Conservation (phyloP, 2,113 vertebrate species). For the Hoplias malabaricus region DNA sequence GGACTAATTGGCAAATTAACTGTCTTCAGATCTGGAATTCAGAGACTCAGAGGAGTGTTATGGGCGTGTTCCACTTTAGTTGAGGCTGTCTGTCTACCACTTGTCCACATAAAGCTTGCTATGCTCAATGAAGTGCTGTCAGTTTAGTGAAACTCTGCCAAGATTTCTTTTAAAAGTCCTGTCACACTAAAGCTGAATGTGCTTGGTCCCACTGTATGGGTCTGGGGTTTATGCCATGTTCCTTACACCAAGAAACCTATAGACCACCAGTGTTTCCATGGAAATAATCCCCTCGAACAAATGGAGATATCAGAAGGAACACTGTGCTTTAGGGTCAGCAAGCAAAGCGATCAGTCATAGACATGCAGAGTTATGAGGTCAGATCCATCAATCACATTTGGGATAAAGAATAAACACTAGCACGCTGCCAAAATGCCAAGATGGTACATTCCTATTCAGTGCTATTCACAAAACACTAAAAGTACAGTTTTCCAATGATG, state of each 20-base stretch:
- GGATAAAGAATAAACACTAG: constrained; percentile 51
- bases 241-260: constrained; percentile 67
- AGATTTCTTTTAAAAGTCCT: constrained; percentile 10
- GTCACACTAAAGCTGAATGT: constrained; percentile 32
- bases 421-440: not conserved
- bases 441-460: not conserved
- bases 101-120: not conserved
- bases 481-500: not conserved
- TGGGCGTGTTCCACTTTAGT: constrained; percentile 10
- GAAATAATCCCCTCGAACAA: constrained; percentile 74
- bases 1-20: not conserved
- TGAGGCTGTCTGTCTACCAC: not conserved
- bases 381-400: constrained; percentile 71
- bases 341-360: constrained; percentile 69
- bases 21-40: not conserved
- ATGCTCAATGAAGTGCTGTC: constrained; percentile 12
- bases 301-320: constrained; percentile 64
- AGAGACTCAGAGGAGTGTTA: not conserved
- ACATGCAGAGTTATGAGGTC: constrained; percentile 65
- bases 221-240: constrained; percentile 47
- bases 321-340: constrained; percentile 63
- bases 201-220: constrained; percentile 18
- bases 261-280: constrained; percentile 70
- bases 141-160: constrained; percentile 2
- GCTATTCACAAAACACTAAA: not conserved